Evolutionary conservation across 23 tunicate genomes (phyloP).

Genomic region (Trididemnum nubilum): DNA sequence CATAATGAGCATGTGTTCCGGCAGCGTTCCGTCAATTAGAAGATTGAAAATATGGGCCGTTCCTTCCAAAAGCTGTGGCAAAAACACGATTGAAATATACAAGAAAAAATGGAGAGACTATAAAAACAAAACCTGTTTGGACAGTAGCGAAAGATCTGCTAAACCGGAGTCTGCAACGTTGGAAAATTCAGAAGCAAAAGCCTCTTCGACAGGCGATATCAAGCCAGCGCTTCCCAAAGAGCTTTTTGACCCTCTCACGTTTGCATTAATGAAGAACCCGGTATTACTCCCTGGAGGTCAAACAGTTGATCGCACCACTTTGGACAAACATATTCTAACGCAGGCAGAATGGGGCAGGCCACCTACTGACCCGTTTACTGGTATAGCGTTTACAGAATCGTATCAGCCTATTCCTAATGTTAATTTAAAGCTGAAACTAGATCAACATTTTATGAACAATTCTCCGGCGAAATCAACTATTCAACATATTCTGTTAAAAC

Average conservation of each 20-base stretch:
- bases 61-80: slow-evolving; percentile 30
- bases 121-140: background rate
- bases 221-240: slow-evolving; percentile 29
- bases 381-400: slow-evolving; percentile 58
- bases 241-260: slow-evolving; percentile 64
- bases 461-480: background rate
- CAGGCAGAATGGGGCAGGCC: slow-evolving; percentile 65
- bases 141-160: background rate
- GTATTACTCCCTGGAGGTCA: slow-evolving; percentile 82
- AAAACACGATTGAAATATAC: background rate
- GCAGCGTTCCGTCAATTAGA: slow-evolving; percentile 67
- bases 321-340: slow-evolving; percentile 67
- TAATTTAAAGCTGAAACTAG: slow-evolving; percentile 51
- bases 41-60: slow-evolving; percentile 49
- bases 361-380: slow-evolving; percentile 88
- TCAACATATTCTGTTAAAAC: background rate
- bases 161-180: background rate
- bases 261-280: slow-evolving; percentile 52
- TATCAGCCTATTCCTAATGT: slow-evolving; percentile 60
- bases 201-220: background rate
- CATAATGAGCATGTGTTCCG: slow-evolving; percentile 55
- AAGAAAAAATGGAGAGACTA: slow-evolving; percentile 28
- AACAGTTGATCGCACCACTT: slow-evolving; percentile 60
- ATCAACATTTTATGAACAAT: slow-evolving; percentile 33
- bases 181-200: background rate